phyloP scores from a whole-genome alignment of 2,797 vertebrate species.

The Limosa lapponica region DNA sequence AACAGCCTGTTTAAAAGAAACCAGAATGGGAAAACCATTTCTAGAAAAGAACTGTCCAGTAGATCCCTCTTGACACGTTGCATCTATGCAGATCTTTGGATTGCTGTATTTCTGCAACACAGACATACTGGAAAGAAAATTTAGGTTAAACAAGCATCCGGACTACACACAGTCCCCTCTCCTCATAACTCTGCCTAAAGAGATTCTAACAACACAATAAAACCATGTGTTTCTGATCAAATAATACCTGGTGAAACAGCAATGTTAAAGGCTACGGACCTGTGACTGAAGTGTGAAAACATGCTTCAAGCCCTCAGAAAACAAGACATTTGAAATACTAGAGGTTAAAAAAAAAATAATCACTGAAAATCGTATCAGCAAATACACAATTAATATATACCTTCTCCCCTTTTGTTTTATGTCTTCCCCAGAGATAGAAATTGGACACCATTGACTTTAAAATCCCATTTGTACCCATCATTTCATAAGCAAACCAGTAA shows the following conservation, averaged over 20 bases:
- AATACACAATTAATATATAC: neutral
- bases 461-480: neutral
- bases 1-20: neutral
- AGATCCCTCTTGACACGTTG: neutral
- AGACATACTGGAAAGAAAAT: neutral
- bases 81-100: neutral
- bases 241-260: neutral
- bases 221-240: neutral
- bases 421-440: neutral
- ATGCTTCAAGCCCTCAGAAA: neutral
- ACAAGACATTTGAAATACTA: neutral
- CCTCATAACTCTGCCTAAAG: neutral
- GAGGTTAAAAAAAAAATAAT: neutral
- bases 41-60: neutral
- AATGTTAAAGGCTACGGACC: neutral
- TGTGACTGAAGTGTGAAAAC: neutral
- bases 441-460: neutral
- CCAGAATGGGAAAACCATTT: neutral
- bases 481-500: neutral
- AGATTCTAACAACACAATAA: neutral
- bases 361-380: neutral
- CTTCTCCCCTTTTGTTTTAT: neutral
- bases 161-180: neutral
- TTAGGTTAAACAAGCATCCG: neutral
- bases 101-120: neutral